A percentile compares a stretch with the other conserved stretches of the same genome.
These are phyloP conservation scores for Drosophila orosa DNA, from an alignment of 1,140 invertebrate genomes.

Conservation along the genomic window DNA sequence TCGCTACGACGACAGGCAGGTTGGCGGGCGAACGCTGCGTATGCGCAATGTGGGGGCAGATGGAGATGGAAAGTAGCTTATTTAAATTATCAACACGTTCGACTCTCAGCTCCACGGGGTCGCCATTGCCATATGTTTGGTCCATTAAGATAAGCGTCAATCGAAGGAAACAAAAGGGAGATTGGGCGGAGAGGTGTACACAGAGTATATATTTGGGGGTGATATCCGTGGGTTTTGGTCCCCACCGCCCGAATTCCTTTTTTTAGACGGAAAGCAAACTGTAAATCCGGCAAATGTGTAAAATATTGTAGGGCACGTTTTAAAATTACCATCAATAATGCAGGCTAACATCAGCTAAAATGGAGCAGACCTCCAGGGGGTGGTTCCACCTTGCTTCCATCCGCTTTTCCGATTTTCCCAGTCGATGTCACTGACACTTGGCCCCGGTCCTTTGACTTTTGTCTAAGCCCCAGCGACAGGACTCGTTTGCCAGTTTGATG, in stretches of 20 bases:
- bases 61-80: slow-evolving; percentile 74
- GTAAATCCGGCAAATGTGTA: slow-evolving; percentile 81
- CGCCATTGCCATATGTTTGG: slow-evolving; percentile 73
- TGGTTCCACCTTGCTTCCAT: slow-evolving; percentile 30
- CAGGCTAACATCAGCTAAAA: slow-evolving; percentile 32
- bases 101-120: slow-evolving; percentile 3
- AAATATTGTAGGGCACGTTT: slow-evolving; percentile 80
- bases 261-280: slow-evolving; percentile 54
- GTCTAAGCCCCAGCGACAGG: slow-evolving; percentile 55
- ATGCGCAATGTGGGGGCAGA: slow-evolving; percentile 64
- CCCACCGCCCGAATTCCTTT: slow-evolving; percentile 17
- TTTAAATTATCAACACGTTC: slow-evolving; percentile 83
- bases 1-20: slow-evolving; percentile 66
- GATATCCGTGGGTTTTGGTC: slow-evolving; percentile 3
- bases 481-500: slow-evolving; percentile 77
- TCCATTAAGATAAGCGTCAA: slow-evolving; percentile 83
- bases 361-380: slow-evolving; percentile 18
- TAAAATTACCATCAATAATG: slow-evolving; percentile 83
- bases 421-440: slow-evolving; percentile 71
- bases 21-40: slow-evolving; percentile 63
- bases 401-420: slow-evolving; percentile 19
- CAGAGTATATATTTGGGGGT: not conserved
- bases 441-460: slow-evolving; percentile 63
- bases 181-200: slow-evolving; percentile 17
- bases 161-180: slow-evolving; percentile 70